Conservation (phyloP, 1,140 invertebrate genomes). For the Drosophila kikkawai region DNA sequence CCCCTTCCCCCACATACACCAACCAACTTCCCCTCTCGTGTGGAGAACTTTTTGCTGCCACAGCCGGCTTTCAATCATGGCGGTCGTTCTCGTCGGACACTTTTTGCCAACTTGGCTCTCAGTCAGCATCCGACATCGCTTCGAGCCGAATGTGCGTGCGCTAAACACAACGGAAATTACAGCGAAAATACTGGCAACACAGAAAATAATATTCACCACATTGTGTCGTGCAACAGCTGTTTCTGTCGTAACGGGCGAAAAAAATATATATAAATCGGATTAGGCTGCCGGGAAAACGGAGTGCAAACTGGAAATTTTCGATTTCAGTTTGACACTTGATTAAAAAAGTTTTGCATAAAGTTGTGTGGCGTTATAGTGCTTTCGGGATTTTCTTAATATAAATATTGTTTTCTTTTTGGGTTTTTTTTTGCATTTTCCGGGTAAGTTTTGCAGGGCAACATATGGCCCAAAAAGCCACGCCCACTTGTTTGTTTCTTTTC, state of each 20-base stretch:
- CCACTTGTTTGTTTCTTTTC: conserved; percentile 16
- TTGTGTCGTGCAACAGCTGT: conserved; percentile 63
- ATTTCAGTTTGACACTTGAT: conserved; percentile 64
- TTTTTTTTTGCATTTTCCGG: conserved; percentile 17
- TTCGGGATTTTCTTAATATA: conserved; percentile 18
- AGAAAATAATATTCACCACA: conserved; percentile 37
- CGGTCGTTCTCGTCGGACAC: conserved; percentile 35
- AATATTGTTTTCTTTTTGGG: conserved; percentile 8
- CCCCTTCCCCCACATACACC: neutral
- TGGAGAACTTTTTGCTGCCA: conserved; percentile 22
- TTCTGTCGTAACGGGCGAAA: conserved; percentile 33
- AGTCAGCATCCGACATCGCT: conserved; percentile 68
- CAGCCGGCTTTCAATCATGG: conserved; percentile 51
- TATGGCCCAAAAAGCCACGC: conserved; percentile 44
- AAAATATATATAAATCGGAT: conserved; percentile 32
- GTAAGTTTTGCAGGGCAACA: conserved; percentile 48
- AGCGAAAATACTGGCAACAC: conserved; percentile 8
- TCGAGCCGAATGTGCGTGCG: conserved; percentile 67
- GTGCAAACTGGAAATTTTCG: conserved; percentile 41
- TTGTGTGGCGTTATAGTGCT: conserved; percentile 21
- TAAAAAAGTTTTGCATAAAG: conserved; percentile 66
- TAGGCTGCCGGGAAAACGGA: conserved; percentile 26
- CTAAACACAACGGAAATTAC: conserved; percentile 29
- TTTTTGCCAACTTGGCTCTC: conserved; percentile 59
- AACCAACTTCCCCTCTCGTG: neutral